Percentiles rank a stretch among this genome's conserved stretches.
Conservation (phyloP, 2,113 vertebrate genomes). For the Oenanthe oenanthe region DNA sequence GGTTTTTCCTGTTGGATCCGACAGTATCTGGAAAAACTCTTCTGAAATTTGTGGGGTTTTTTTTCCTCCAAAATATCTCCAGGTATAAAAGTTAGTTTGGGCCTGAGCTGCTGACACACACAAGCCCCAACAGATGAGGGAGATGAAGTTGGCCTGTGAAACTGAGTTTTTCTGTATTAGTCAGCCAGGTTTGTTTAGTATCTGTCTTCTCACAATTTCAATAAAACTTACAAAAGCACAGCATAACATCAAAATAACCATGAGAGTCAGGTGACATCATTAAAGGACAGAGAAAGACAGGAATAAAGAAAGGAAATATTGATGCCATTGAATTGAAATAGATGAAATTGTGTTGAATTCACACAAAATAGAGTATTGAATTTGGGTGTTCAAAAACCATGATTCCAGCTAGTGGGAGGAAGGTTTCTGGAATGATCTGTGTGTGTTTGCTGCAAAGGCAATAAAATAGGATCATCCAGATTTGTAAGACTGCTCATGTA, state of each 20-base stretch:
- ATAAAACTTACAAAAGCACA: not conserved
- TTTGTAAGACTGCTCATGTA: not conserved
- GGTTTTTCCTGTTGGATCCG: not conserved
- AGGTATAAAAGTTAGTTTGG: not conserved
- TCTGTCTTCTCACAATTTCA: not conserved
- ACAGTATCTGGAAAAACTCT: not conserved
- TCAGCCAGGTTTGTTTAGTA: not conserved
- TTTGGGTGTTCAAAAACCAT: not conserved
- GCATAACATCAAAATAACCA: not conserved
- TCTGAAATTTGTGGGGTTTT: fast-evolving
- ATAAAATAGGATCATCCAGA: not conserved
- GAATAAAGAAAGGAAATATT: not conserved
- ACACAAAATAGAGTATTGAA: not conserved
- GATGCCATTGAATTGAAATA: not conserved
- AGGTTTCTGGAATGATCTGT: not conserved
- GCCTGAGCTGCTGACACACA: not conserved
- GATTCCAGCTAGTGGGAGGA: not conserved
- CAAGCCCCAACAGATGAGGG: not conserved
- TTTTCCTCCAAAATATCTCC: not conserved
- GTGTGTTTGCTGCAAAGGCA: not conserved
- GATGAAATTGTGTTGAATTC: not conserved
- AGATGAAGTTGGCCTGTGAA: not conserved
- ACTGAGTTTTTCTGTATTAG: not conserved
- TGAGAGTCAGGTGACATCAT: not conserved
- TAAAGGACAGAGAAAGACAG: not conserved